These are phyloP conservation scores for Spinus pinus DNA, from an alignment of 2,797 vertebrate species.

Conservation along the genomic window DNA sequence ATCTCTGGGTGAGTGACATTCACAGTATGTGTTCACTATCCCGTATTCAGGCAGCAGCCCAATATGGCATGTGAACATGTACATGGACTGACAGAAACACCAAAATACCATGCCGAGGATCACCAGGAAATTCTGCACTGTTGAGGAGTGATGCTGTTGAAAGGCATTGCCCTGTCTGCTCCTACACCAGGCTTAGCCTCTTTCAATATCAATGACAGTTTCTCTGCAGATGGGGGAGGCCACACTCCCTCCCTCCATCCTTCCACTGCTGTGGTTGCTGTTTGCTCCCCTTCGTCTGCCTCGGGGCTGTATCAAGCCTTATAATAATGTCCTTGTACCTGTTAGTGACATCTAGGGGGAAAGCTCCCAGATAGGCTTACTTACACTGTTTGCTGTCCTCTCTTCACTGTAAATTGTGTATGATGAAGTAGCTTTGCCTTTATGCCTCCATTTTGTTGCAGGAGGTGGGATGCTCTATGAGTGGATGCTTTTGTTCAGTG, in stretches of 20 bases:
- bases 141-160: conserved; percentile 6
- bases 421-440: background rate
- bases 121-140: conserved; percentile 7
- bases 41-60: background rate
- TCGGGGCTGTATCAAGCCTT: background rate
- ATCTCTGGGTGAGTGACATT: background rate
- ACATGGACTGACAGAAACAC: conserved; percentile 19
- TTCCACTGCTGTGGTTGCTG: background rate
- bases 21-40: background rate
- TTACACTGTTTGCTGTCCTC: background rate
- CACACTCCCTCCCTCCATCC: background rate
- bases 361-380: background rate
- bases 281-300: background rate
- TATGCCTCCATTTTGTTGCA: conserved; percentile 43
- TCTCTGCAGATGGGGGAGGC: background rate
- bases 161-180: background rate
- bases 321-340: background rate
- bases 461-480: conserved; percentile 41
- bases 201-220: background rate
- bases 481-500: conserved; percentile 59
- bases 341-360: background rate
- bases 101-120: background rate
- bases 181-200: background rate
- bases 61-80: background rate
- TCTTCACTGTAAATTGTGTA: background rate